Evolutionary conservation across 2,888 invertebrate genomes (phyloP).

Genomic region (Cyclophora punctaria): DNA sequence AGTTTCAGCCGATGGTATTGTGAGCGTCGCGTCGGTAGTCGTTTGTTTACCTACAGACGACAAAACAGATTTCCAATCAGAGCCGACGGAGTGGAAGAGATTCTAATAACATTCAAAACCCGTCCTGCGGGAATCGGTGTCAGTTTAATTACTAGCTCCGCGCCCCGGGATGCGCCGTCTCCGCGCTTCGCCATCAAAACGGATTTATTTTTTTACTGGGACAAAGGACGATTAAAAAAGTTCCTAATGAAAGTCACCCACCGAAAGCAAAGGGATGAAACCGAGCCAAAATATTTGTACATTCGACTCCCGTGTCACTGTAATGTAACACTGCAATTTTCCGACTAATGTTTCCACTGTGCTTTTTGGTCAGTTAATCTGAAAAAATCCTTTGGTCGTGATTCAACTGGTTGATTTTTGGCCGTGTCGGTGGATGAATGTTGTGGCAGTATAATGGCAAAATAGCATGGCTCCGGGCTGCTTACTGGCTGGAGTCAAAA

Average conservation of each 20-base stretch:
- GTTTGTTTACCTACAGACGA: slow-evolving; percentile 35
- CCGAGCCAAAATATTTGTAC: slow-evolving; percentile 31
- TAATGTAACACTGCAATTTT: slow-evolving; percentile 1
- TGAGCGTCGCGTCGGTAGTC: slow-evolving; percentile 8
- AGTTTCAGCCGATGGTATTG: background rate
- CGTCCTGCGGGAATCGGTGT: slow-evolving; percentile 63
- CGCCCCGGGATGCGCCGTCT: slow-evolving; percentile 44
- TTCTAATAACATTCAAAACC: slow-evolving; percentile 74
- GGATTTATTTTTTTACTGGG: slow-evolving; percentile 63
- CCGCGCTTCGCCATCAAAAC: slow-evolving; percentile 50
- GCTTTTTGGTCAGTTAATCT: too few species aligned
- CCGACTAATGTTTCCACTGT: background rate
- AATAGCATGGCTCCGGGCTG: slow-evolving; percentile 4
- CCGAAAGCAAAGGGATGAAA: slow-evolving; percentile 57
- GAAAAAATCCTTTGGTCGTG: too few species aligned
- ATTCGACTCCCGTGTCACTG: slow-evolving; percentile 15
- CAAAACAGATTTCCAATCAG: slow-evolving; percentile 64
- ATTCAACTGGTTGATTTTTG: too few species aligned
- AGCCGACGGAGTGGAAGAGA: slow-evolving; percentile 65
- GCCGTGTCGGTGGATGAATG: too few species aligned
- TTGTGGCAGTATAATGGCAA: slow-evolving; percentile 4
- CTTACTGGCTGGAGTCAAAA: too few species aligned
- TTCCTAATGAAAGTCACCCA: slow-evolving; percentile 66
- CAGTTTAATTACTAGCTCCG: slow-evolving; percentile 68
- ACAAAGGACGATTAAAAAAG: slow-evolving; percentile 74